Conservation (phyloP, 2,888 invertebrate genomes). For the Litoditis marina region DNA sequence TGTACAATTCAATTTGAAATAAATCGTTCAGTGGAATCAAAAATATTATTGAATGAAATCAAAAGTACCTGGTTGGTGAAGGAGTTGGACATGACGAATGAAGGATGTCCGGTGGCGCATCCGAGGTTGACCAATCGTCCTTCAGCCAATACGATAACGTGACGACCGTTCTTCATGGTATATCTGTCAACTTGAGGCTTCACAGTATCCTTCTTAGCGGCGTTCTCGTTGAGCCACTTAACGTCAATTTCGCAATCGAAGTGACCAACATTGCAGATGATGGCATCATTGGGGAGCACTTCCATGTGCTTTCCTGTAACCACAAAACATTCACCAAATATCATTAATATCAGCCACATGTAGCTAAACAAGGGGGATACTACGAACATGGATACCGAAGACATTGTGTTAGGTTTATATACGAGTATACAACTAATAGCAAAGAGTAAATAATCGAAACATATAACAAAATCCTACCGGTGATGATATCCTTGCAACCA, state of each 20-base stretch:
- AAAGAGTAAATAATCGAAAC: not conserved
- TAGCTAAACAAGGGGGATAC: no score
- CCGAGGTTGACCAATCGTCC: slow-evolving; percentile 96
- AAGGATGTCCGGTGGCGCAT: slow-evolving; percentile 96
- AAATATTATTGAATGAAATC: not conserved
- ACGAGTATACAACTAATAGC: no score
- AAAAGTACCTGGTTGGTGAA: slow-evolving; percentile 81
- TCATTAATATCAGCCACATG: no score
- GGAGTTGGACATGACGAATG: slow-evolving; percentile 98
- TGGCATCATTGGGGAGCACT: slow-evolving; percentile 89
- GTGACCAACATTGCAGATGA: slow-evolving; percentile 95
- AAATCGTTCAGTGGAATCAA: not conserved
- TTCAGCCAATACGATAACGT: slow-evolving; percentile 89
- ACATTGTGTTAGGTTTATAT: no score
- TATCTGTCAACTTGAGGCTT: slow-evolving; percentile 94
- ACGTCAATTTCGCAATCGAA: slow-evolving; percentile 98
- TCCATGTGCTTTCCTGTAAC: slow-evolving; percentile 72
- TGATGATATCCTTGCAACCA: slow-evolving; percentile 72
- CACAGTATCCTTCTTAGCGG: slow-evolving; percentile 81
- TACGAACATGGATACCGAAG: no score
- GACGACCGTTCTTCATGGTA: slow-evolving; percentile 80
- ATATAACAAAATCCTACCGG: slow-evolving; percentile 62
- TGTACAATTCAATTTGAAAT: not conserved
- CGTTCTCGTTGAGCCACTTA: slow-evolving; percentile 87
- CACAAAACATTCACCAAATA: no score